Evolutionary conservation across 2,888 invertebrate genomes (phyloP).

Genomic region (Tachina fera): DNA sequence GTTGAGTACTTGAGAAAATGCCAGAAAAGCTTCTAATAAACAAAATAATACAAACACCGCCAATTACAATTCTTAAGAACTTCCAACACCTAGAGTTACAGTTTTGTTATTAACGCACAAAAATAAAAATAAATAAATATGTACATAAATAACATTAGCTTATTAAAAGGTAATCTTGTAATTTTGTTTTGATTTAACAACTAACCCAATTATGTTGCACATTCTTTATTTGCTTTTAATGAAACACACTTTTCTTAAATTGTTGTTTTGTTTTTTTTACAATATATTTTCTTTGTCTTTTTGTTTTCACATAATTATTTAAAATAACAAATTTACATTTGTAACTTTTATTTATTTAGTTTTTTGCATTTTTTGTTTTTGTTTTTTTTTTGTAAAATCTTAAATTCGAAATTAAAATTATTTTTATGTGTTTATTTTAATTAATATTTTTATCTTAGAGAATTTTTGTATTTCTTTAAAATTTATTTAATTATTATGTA

Average conservation of each 20-base stretch:
- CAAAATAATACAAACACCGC: slow-evolving; percentile 31
- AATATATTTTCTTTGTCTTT: slow-evolving; percentile 72
- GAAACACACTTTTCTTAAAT: slow-evolving; percentile 69
- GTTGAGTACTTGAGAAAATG: slow-evolving; percentile 52
- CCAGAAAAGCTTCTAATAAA: slow-evolving; percentile 29
- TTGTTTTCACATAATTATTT: slow-evolving; percentile 72
- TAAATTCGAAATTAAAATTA: slow-evolving; percentile 71
- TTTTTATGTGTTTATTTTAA: slow-evolving; percentile 50
- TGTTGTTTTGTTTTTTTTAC: slow-evolving; percentile 67
- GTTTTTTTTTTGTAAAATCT: slow-evolving; percentile 65
- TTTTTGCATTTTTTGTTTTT: slow-evolving; percentile 24
- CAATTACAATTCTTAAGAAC: slow-evolving; percentile 25
- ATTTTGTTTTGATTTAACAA: not conserved
- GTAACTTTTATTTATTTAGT: slow-evolving; percentile 65
- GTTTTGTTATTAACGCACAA: not conserved
- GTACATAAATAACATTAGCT: not conserved
- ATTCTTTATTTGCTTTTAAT: slow-evolving; percentile 24
- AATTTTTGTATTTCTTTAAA: slow-evolving; percentile 46
- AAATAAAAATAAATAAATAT: too few relatives aligned
- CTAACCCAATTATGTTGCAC: not conserved
- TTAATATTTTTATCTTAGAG: slow-evolving; percentile 49
- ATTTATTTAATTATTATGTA: slow-evolving; percentile 55
- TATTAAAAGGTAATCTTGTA: not conserved
- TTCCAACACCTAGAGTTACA: slow-evolving; percentile 47
- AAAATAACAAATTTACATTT: slow-evolving; percentile 75